Conservation (phyloP, 2,113 vertebrate species). For the Empidonax traillii region DNA sequence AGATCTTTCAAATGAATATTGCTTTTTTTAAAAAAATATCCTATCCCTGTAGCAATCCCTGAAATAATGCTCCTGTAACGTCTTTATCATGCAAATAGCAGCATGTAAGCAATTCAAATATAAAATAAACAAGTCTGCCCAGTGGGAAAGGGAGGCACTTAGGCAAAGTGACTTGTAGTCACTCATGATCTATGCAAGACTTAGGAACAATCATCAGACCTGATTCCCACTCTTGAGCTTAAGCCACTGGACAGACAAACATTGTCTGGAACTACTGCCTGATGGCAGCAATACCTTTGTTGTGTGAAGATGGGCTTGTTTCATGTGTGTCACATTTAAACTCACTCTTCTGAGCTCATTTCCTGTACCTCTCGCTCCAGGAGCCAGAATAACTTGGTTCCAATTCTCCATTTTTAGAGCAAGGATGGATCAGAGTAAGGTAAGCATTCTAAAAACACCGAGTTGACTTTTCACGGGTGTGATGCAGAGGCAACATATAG, state of each 20-base stretch:
- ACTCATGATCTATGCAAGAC: conserved; percentile 22
- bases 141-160: conserved; percentile 68
- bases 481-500: conserved; percentile 28
- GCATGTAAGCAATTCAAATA: conserved; percentile 54
- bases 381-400: conserved; percentile 11
- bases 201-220: conserved; percentile 2
- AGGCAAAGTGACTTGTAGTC: conserved; percentile 44
- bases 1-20: conserved; percentile 58
- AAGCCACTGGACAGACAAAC: conserved; percentile 42
- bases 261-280: background rate
- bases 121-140: conserved; percentile 33
- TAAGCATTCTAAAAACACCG: conserved; percentile 47
- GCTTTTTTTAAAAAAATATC: conserved; percentile 48
- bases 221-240: conserved; percentile 40
- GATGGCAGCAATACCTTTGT: background rate
- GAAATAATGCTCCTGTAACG: conserved; percentile 59
- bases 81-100: conserved; percentile 60
- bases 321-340: background rate
- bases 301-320: conserved; percentile 1
- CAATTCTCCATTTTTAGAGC: conserved; percentile 36
- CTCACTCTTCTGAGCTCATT: conserved; percentile 34
- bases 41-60: conserved; percentile 60
- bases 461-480: conserved; percentile 29
- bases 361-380: conserved; percentile 3
- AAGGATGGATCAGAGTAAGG: conserved; percentile 39